A percentile compares a stretch with the other conserved stretches of the same genome.
Conservation (phyloP, 2,888 invertebrate genomes). For the Agrochola circellaris region DNA sequence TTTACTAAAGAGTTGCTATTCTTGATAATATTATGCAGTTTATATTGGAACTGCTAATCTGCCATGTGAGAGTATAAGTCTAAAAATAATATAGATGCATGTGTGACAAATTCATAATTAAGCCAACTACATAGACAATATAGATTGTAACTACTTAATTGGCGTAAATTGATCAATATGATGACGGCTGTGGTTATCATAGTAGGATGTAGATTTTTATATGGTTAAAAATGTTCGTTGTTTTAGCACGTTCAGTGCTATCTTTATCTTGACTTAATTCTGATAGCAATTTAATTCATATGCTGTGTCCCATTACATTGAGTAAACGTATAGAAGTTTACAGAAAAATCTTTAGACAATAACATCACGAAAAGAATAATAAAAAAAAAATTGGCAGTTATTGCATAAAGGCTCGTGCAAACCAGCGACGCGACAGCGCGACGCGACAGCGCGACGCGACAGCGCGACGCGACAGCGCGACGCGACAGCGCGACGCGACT, state of each 20-base stretch:
- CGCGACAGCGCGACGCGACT: too few species aligned
- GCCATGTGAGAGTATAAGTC: neutral
- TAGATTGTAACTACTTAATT: conserved; percentile 13
- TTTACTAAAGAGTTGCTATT: neutral
- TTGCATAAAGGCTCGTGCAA: too few species aligned
- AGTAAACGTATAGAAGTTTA: neutral
- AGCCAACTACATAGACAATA: conserved; percentile 2
- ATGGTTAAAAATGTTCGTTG: neutral
- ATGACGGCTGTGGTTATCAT: neutral
- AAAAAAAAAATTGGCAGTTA: too few species aligned
- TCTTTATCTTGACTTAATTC: neutral
- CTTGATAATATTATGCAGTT: neutral
- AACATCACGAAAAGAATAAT: neutral
- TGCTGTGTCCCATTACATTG: neutral
- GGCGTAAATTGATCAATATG: conserved; percentile 34
- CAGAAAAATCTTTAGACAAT: neutral
- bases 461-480: too few species aligned
- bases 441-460: too few species aligned
- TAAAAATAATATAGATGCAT: neutral
- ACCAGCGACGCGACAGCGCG: too few species aligned
- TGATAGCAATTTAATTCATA: neutral
- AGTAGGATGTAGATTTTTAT: neutral
- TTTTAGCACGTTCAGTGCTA: neutral
- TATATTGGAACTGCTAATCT: neutral
- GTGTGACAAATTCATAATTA: conserved; percentile 10